Base-by-base conservation (phyloP, 1,140 invertebrate species). In the Micrasema longulum region DNA sequence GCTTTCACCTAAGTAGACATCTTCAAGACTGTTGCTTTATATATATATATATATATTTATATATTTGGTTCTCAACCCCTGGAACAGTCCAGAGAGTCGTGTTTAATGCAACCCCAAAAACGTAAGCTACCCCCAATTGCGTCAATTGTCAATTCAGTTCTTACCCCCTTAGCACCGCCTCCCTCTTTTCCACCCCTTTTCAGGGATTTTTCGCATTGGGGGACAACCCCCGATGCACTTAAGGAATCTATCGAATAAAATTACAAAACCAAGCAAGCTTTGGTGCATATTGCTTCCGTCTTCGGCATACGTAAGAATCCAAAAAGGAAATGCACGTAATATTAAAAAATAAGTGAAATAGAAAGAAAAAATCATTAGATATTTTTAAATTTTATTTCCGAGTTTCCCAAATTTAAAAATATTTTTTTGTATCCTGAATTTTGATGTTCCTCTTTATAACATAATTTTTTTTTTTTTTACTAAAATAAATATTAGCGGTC, bases 111-210 rank as follows among this genome's bases (percentile, higher is more conserved):
- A 75, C 74, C 74, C 74, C 74, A 75, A 69, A 71, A 72, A 70
- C 69, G 70, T 72, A 72, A 69, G 70, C 74, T 75, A 75, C 74
- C 74, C 73, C 74, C 74, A 75, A 75, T 75, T 75, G 74, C 74
- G 74, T 75, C 74, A 75, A 75, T 75, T 75, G 74, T 75, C 74
- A 75, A 75, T 75, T 75, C 74, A 60, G 66, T 70, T 72, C 71
- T 55, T 47, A 65, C 70, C 74, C 6, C 26, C 43, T 14, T 18
- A 55, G 10, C 50, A 20, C 48, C 35, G 22, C 18, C 11, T 52
- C 14, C 48, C 23, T 26, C 18, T 16, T 43, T 26, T 48, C 10
- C 6, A 2, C 62, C 12, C 43, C 62, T 48, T 20, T 31, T 52
- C 35, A 5, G 31, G 14, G n/a, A 52, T 22, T 31, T 60, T 50